Conservation (phyloP, 2,797 vertebrate genomes). For the Coregonus suidteri region DNA sequence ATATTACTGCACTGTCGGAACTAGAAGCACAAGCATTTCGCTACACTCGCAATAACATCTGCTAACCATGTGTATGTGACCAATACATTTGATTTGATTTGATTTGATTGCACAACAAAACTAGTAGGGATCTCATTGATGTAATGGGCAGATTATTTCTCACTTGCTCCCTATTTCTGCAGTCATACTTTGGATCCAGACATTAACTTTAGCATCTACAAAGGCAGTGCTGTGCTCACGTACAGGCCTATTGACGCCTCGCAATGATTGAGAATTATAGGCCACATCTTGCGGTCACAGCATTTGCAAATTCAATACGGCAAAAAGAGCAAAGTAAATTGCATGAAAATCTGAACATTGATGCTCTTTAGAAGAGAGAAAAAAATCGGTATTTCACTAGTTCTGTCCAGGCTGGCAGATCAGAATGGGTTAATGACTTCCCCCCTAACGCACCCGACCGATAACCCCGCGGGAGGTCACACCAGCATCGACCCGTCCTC, state of each 20-base stretch:
- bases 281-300: too few relatives aligned
- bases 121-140: constrained; percentile 18
- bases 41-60: too few relatives aligned
- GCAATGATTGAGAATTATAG: too few relatives aligned
- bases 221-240: constrained; percentile 37
- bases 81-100: too few relatives aligned
- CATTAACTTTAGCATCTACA: constrained; percentile 47
- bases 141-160: constrained; percentile 29
- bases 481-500: constrained; percentile 65
- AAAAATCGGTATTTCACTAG: constrained; percentile 33
- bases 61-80: too few relatives aligned
- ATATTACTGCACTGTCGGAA: too few relatives aligned
- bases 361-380: constrained; percentile 33
- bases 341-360: constrained; percentile 51
- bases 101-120: neutral
- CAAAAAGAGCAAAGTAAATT: constrained; percentile 35
- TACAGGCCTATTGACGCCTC: constrained; percentile 51
- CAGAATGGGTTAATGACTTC: constrained; percentile 65
- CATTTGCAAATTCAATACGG: constrained; percentile 38
- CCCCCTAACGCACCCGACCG: constrained; percentile 51
- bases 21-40: too few relatives aligned
- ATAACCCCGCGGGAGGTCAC: constrained; percentile 63
- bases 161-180: neutral
- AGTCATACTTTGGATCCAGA: constrained; percentile 50
- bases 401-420: constrained; percentile 39